Evolutionary conservation across 2,113 vertebrate genomes (phyloP), one percentile per base, ranked within the genome.

Genomic region (Prunella himalayana): DNA sequence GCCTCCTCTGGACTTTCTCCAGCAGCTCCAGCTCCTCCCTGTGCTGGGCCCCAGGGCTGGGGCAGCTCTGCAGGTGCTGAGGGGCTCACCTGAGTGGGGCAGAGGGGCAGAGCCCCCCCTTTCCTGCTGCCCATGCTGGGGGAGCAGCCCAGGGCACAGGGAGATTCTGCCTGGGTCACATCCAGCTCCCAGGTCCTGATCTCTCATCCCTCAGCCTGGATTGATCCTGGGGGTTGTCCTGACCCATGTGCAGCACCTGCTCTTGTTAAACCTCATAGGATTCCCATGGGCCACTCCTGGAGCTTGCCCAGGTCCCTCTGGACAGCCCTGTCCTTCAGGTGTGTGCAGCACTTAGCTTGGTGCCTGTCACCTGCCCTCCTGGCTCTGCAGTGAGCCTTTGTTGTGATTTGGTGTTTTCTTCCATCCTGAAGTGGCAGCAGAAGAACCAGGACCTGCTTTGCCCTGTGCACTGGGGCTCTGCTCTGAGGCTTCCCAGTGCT

Each of bases 131-230:
- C 35, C 49, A 35, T 0, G 1, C 49, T 27, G 18, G 33, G 66
- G 51, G 21, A 11, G 37, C 35, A 71, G 35, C 76, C 31, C 50
- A 21, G 37, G 56, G 9, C 85, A 54, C 0, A 0, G 60, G 30
- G n/a, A 66, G 21, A 11, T 35, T 18, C 37, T 77, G 63, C 25
- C 37, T 59, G 44, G 71, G 11, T 12, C 15, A 1, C 17, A 23
- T 21, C 8, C 77, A 45, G 37, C 68, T 44, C 50, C 42, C 39
- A 18, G 25, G 4, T 22, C 25, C 50, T 0, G 0, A 3, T 35
- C 42, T 49, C 21, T 31, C 25, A 27, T 27, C 22, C 50, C 21
- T 35, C 31, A 50, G 42, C 33, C 21, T 37, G 37, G 37, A 7
- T 8, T 31, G 16, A 6, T 31, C 51, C 30, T 30, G 60, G 42